A percentile compares a stretch with the other conserved stretches of the same genome.
These are phyloP conservation scores for Protomyctophum bolini DNA, from an alignment of 2,113 vertebrate genomes.

Conservation along the genomic window DNA sequence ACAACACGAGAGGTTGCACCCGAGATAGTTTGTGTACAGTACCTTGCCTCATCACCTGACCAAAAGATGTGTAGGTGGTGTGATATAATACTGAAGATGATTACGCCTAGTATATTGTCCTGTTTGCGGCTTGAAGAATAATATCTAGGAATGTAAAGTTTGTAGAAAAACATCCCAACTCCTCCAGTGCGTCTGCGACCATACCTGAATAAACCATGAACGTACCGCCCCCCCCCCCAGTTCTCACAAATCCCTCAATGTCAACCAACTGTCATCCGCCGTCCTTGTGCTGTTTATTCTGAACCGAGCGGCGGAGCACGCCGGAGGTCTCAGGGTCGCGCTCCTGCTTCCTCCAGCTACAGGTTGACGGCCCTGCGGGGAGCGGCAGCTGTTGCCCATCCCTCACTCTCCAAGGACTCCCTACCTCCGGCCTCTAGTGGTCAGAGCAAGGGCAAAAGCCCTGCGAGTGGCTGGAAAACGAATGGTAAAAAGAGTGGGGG, in stretches of 20 bases:
- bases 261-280: neutral
- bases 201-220: no score
- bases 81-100: slow-evolving; percentile 5
- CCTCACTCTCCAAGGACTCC: slow-evolving; percentile 45
- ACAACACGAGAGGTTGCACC: slow-evolving; percentile 7
- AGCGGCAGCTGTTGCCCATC: slow-evolving; percentile 60
- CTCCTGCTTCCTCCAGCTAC: slow-evolving; percentile 32
- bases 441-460: slow-evolving; percentile 45
- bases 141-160: neutral
- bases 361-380: slow-evolving; percentile 38
- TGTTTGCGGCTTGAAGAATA: neutral
- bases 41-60: slow-evolving; percentile 15
- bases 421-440: slow-evolving; percentile 11
- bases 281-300: neutral
- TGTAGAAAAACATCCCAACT: no score
- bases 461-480: slow-evolving; percentile 22
- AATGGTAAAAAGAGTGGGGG: slow-evolving; percentile 24
- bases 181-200: no score
- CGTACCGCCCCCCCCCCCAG: neutral
- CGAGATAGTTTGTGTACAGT: neutral
- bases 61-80: slow-evolving; percentile 4
- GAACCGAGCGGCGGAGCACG: slow-evolving; percentile 23
- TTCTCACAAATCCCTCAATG: slow-evolving; percentile 5
- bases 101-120: slow-evolving; percentile 8
- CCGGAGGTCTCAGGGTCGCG: slow-evolving; percentile 25